Base-by-base conservation (phyloP, 2,797 vertebrate species). In the Pagetopsis macropterus region DNA sequence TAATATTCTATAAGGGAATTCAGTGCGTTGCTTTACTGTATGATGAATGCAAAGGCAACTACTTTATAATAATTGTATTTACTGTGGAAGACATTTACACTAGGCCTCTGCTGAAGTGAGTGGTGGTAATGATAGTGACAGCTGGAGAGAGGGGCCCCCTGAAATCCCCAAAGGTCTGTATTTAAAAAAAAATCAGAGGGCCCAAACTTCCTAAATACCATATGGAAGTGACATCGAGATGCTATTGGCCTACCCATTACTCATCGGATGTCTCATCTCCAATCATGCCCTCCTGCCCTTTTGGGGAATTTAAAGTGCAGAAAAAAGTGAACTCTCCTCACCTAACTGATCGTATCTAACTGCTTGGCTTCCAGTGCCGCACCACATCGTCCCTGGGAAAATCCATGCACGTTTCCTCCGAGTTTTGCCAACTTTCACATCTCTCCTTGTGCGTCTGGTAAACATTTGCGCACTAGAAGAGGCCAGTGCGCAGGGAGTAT, bases 371-470 rank as follows among this genome's bases (percentile, higher is more conserved):
- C 96, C 96, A 1, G 81, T 85, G 2, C 97, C 97, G 59, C 97
- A 98, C 97, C 97, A 98, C 49, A 98, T 86, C 0, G 97, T 97
- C 15, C 97, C 97, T 0, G 97, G 97, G 5, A 97, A 77, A 2
- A 93, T 91, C 95, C 90, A 96, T 3, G 95, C 88, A 58, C 97
- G 95, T 75, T 92, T 96, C 37, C 37, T 73, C 11, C 83, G 85
- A 10, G 12, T 52, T 68, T 44, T 84, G 1, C 44, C 37, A 45
- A 54, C 78, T 11, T 69, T 43, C 15, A 13, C 14, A 0, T 62
- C 67, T 52, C 23, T 49, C 11, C 44, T 43, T 1, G n/a, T 0
- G 60, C 65, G 68, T 50, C 11, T 10, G 37, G 57, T 15, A 8
- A 68, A 48, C 49, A 56, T 27, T 27, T 40, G 69, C 27, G 55